These are phyloP conservation scores for Bellardia bayeri DNA, from an alignment of 2,888 invertebrate species.

Conservation along the genomic window DNA sequence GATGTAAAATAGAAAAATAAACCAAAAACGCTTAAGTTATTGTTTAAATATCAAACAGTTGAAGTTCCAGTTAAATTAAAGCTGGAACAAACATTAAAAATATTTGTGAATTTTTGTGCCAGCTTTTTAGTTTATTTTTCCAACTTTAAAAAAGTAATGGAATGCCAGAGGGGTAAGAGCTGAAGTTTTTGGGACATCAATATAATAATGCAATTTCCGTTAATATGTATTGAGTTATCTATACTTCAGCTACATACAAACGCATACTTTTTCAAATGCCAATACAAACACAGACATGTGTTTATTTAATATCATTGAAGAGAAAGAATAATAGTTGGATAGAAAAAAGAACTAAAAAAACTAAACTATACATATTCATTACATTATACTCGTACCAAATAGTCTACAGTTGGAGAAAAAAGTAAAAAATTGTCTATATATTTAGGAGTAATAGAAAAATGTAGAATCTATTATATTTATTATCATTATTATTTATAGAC, in stretches of 20 bases:
- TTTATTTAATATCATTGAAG: slow-evolving; percentile 58
- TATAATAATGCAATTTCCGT: slow-evolving; percentile 61
- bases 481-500: too few species aligned
- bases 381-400: not conserved
- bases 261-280: slow-evolving; percentile 18
- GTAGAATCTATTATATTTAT: too few species aligned
- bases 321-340: slow-evolving; percentile 48
- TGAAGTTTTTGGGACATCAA: slow-evolving; percentile 47
- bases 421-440: not conserved
- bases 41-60: slow-evolving; percentile 29
- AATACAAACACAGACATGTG: slow-evolving; percentile 59
- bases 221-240: slow-evolving; percentile 43
- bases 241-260: not conserved
- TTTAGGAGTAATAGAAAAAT: too few species aligned
- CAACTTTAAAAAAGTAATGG: not conserved
- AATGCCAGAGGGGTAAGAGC: not conserved
- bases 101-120: too few species aligned
- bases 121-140: too few species aligned
- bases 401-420: slow-evolving; percentile 13
- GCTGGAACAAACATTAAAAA: slow-evolving; percentile 5
- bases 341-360: slow-evolving; percentile 42
- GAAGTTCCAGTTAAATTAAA: slow-evolving; percentile 50
- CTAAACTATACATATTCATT: slow-evolving; percentile 42
- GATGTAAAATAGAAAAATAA: slow-evolving; percentile 56
- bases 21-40: slow-evolving; percentile 18